Conservation (phyloP, 2,113 vertebrate genomes). For the Muntiacus muntjak region DNA sequence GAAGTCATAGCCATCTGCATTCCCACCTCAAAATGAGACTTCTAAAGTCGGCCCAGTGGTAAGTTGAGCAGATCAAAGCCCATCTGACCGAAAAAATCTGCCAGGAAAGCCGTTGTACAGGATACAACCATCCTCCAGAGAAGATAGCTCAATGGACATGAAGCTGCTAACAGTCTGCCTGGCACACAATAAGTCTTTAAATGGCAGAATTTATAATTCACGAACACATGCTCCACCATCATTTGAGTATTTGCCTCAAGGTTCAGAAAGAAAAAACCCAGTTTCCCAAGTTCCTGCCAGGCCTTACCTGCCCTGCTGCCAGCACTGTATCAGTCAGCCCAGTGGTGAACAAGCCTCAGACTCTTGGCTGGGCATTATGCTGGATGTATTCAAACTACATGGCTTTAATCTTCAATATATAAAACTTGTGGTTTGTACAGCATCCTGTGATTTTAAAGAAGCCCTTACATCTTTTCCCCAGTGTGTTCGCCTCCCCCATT, state of each 20-base stretch:
- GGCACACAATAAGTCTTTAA: neutral
- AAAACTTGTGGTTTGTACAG: neutral
- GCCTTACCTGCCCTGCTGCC: neutral
- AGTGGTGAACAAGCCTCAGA: neutral
- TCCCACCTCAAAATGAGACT: neutral
- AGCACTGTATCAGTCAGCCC: neutral
- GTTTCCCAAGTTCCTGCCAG: neutral
- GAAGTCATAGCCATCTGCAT: neutral
- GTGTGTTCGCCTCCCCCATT: accelerated
- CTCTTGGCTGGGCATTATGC: neutral
- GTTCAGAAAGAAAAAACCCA: neutral
- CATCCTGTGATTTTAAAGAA: neutral
- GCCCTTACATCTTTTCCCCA: neutral
- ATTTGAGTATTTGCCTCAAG: neutral
- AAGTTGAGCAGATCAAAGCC: neutral
- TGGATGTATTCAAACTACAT: neutral
- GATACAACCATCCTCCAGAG: neutral
- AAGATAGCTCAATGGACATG: neutral
- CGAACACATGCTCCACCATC: neutral
- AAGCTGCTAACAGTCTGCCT: neutral
- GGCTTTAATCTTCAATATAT: neutral
- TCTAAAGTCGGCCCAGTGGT: neutral
- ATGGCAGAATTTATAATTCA: neutral
- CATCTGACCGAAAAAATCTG: neutral
- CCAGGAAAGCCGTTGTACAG: neutral